Evolutionary conservation across 2,797 vertebrate species (phyloP).

Genomic region (Pampus argenteus): DNA sequence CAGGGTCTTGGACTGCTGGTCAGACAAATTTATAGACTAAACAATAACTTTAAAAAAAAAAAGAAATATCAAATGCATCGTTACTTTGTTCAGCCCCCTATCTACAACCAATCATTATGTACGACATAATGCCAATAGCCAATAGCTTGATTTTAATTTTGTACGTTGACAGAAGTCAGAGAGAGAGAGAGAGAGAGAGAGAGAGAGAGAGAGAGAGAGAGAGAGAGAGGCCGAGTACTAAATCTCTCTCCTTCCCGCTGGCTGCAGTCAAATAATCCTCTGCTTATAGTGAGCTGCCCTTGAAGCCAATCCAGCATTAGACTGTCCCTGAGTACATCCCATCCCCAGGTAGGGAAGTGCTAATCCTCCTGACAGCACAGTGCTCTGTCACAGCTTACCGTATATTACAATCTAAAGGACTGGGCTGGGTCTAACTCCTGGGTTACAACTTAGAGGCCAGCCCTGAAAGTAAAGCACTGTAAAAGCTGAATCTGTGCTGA

Average conservation of each 20-base stretch:
- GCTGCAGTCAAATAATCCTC: slow-evolving; percentile 76
- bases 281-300: slow-evolving; percentile 74
- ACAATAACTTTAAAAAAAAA: too few relatives aligned
- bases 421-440: slow-evolving; percentile 63
- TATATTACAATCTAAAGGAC: slow-evolving; percentile 58
- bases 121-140: too few relatives aligned
- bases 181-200: too few relatives aligned
- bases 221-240: slow-evolving; percentile 23
- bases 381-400: slow-evolving; percentile 62
- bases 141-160: slow-evolving; percentile 53
- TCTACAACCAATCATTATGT: background rate
- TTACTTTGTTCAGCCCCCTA: too few relatives aligned
- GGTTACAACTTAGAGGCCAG: slow-evolving; percentile 51
- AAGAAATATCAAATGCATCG: too few relatives aligned
- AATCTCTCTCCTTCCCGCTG: slow-evolving; percentile 70
- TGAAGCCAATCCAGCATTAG: slow-evolving; percentile 76
- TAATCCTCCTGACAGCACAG: slow-evolving; percentile 76
- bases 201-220: background rate
- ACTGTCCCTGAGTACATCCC: slow-evolving; percentile 74
- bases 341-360: slow-evolving; percentile 74
- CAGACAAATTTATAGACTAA: too few relatives aligned
- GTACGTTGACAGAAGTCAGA: slow-evolving; percentile 62
- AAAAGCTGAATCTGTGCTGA: slow-evolving; percentile 2
- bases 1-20: too few relatives aligned
- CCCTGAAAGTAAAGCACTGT: slow-evolving; percentile 20